Percentiles rank a stretch among this genome's conserved stretches.
Evolutionary conservation across 2,113 vertebrate species (phyloP).

Genomic region (Hepsetus odoe): DNA sequence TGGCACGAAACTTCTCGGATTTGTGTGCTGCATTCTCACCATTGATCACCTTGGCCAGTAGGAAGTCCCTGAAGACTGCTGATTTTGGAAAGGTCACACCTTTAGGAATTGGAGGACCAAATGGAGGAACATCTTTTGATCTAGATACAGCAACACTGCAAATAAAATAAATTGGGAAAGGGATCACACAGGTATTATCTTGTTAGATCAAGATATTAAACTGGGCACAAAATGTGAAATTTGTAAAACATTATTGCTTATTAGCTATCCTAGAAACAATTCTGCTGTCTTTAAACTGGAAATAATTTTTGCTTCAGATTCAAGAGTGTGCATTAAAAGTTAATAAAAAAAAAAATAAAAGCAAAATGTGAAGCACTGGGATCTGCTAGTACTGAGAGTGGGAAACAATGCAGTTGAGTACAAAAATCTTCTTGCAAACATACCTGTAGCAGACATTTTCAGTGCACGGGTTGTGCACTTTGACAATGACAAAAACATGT

Average conservation of each 20-base stretch:
- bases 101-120: constrained; percentile 96
- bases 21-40: constrained; percentile 97
- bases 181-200: not conserved
- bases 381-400: no score
- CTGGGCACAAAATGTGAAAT: no score
- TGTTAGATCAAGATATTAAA: no score
- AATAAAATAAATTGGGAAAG: constrained; percentile 26
- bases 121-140: constrained; percentile 94
- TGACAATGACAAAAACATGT: constrained; percentile 97
- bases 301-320: no score
- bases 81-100: constrained; percentile 97
- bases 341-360: no score
- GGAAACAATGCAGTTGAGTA: no score
- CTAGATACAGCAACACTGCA: constrained; percentile 94
- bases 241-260: no score
- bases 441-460: constrained; percentile 97
- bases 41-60: constrained; percentile 97
- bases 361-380: no score
- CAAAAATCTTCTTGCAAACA: not conserved
- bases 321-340: no score
- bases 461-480: constrained; percentile 94
- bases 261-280: no score
- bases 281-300: no score
- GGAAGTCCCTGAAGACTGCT: constrained; percentile 98
- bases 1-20: constrained; percentile 94